Evolutionary conservation across 2,888 invertebrate genomes (phyloP).

Genomic region (Drosophila setosimentum): DNA sequence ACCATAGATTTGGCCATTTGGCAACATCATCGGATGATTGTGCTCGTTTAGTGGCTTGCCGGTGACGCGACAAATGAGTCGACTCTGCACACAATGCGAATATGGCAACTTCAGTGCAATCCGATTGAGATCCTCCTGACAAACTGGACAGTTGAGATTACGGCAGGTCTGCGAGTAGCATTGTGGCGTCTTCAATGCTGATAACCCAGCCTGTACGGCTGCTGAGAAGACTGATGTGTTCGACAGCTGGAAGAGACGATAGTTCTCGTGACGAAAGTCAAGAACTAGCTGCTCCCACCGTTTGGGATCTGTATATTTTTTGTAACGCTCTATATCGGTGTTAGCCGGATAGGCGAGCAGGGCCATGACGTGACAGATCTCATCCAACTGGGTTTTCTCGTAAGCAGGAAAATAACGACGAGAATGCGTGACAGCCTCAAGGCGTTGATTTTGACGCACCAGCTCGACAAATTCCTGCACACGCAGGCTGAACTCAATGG

Average conservation of each 20-base stretch:
- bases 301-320: constrained; percentile 88
- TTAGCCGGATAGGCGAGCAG: constrained; percentile 96
- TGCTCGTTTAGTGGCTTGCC: constrained; percentile 97
- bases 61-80: constrained; percentile 96
- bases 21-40: constrained; percentile 99
- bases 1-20: constrained; percentile 98
- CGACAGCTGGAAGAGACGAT: constrained; percentile 96
- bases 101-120: constrained; percentile 95
- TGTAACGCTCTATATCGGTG: constrained; percentile 90
- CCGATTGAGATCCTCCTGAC: constrained; percentile 93
- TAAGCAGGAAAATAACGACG: constrained; percentile 95
- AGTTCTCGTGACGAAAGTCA: constrained; percentile 97
- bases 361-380: constrained; percentile 98
- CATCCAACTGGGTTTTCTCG: constrained; percentile 93
- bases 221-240: constrained; percentile 96
- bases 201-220: constrained; percentile 92
- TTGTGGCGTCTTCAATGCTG: constrained; percentile 97
- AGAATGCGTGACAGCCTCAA: constrained; percentile 98
- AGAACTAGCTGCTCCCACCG: constrained; percentile 94
- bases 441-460: constrained; percentile 92
- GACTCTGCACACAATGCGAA: constrained; percentile 98
- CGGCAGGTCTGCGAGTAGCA: constrained; percentile 90
- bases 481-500: constrained; percentile 95
- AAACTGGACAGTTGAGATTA: constrained; percentile 96
- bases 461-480: constrained; percentile 96